These are phyloP conservation scores for Mimas tiliae DNA, from an alignment of 2,888 invertebrate species.

Conservation along the genomic window DNA sequence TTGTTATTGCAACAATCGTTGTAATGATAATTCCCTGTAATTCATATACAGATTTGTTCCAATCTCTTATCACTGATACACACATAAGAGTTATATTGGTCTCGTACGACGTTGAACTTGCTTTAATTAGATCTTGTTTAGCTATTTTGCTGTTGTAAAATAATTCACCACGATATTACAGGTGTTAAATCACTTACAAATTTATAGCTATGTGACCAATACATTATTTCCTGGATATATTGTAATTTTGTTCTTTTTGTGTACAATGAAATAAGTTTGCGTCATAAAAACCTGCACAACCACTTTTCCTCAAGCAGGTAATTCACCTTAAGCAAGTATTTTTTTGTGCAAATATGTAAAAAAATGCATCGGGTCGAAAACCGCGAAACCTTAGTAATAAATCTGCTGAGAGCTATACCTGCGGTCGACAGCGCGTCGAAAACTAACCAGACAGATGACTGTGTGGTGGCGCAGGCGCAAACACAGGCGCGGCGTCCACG, in stretches of 20 bases:
- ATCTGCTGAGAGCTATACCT: constrained; percentile 31
- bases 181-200: not conserved
- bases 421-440: constrained; percentile 4
- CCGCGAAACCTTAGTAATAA: constrained; percentile 56
- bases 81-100: constrained; percentile 1
- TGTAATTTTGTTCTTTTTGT: constrained; percentile 2
- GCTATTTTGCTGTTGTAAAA: constrained; percentile 6
- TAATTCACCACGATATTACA: constrained; percentile 4
- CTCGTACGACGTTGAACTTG: not conserved
- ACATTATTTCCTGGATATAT: constrained; percentile 1
- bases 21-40: constrained; percentile 4
- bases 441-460: constrained; percentile 22
- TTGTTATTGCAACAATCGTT: not conserved
- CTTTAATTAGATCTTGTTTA: not conserved
- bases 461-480: too few species aligned
- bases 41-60: not conserved
- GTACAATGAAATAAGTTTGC: constrained; percentile 20
- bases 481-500: too few species aligned
- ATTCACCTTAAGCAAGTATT: constrained; percentile 21
- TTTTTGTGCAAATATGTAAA: constrained; percentile 26
- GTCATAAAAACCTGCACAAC: constrained; percentile 16
- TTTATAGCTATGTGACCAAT: not conserved
- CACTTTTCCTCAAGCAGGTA: constrained; percentile 24
- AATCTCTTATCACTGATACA: constrained; percentile 9
- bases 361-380: constrained; percentile 40